Percentiles rank a stretch among this genome's conserved stretches.
Conservation (phyloP, 2,113 vertebrate genomes). For the Labeo catla region DNA sequence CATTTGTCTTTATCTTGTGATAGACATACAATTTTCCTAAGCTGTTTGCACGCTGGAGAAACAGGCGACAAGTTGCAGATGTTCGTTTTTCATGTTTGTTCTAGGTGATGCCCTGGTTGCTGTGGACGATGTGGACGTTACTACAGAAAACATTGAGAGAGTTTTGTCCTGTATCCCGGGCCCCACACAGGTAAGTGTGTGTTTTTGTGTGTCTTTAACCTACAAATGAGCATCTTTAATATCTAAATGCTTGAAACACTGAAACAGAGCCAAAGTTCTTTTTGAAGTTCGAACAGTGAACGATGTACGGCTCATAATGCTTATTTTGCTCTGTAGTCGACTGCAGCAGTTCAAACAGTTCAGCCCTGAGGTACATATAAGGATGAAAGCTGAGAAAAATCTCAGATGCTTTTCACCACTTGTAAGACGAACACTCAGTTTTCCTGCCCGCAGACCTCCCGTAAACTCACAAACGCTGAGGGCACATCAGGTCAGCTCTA, state of each 20-base stretch:
- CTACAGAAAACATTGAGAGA: conserved; percentile 91
- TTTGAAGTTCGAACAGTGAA: background rate
- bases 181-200: conserved; percentile 85
- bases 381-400: background rate
- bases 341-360: background rate
- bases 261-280: background rate
- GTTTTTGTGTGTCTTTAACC: background rate
- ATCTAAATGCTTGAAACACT: background rate
- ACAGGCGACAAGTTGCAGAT: background rate
- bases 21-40: background rate
- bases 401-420: conserved; percentile 2
- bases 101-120: conserved; percentile 91
- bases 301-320: background rate
- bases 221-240: background rate
- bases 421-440: background rate
- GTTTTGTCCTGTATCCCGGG: conserved; percentile 94
- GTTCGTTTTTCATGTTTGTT: background rate
- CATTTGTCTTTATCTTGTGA: background rate
- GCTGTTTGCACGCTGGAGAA: background rate
- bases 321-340: background rate
- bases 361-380: background rate
- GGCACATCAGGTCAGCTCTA: background rate
- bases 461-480: background rate
- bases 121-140: conserved; percentile 95
- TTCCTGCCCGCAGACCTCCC: background rate